Conservation (phyloP, 2,797 vertebrate genomes). For the Sebastes reedi region DNA sequence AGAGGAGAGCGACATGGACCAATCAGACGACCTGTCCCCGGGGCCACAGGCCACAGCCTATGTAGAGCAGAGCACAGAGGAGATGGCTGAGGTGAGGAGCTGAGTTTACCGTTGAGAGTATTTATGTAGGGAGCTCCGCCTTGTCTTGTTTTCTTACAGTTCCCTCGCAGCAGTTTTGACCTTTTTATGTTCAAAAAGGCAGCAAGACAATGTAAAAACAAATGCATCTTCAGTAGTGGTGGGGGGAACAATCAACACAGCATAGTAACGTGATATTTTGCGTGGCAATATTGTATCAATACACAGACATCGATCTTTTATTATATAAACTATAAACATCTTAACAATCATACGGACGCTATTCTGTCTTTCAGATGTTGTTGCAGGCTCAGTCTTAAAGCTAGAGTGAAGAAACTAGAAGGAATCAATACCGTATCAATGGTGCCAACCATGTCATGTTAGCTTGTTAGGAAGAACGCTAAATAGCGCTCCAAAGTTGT, state of each 20-base stretch:
- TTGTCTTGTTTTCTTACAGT: not conserved
- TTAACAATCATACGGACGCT: no score
- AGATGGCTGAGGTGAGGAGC: slow-evolving; percentile 90
- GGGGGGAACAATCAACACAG: fast-evolving
- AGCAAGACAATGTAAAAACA: not conserved
- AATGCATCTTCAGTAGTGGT: not conserved
- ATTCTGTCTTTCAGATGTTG: no score
- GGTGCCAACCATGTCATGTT: no score
- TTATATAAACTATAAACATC: no score
- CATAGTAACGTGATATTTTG: no score
- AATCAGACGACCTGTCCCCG: slow-evolving; percentile 85
- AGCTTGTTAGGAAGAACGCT: no score
- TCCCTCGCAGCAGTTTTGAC: not conserved
- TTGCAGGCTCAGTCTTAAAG: no score
- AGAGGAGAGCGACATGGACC: slow-evolving; percentile 91
- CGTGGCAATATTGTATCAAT: no score
- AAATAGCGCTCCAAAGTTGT: no score
- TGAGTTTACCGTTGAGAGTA: not conserved
- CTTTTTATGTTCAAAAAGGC: not conserved
- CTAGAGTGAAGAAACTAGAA: no score
- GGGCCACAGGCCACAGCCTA: slow-evolving; percentile 88
- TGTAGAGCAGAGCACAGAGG: slow-evolving; percentile 90
- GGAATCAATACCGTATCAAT: no score
- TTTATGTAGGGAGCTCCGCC: not conserved
- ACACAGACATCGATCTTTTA: no score